These are phyloP conservation scores for Schizotus pectinicornis DNA, from an alignment of 2,888 invertebrate species.

Conservation along the genomic window DNA sequence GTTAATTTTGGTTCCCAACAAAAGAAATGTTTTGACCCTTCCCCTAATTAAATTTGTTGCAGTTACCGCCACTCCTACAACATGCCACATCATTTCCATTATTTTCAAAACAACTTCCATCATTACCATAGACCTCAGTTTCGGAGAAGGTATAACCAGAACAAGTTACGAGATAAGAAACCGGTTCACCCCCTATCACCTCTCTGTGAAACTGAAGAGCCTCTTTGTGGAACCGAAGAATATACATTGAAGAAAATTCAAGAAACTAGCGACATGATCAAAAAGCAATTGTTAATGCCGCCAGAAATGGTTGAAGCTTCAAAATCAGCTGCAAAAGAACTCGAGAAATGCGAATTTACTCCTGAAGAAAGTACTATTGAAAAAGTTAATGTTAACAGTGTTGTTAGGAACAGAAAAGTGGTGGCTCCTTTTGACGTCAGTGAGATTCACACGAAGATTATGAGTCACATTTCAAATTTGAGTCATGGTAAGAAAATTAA, in stretches of 20 bases:
- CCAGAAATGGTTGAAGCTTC: slow-evolving; percentile 18
- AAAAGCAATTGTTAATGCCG: slow-evolving; percentile 43
- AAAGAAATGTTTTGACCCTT: too few relatives aligned
- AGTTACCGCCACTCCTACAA: too few relatives aligned
- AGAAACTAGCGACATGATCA: slow-evolving; percentile 52
- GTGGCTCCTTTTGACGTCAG: slow-evolving; percentile 37
- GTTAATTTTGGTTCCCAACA: too few relatives aligned
- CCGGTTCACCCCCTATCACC: slow-evolving; percentile 40
- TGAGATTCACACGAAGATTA: slow-evolving; percentile 53
- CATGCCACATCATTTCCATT: too few relatives aligned
- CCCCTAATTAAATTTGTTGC: too few relatives aligned
- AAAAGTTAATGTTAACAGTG: slow-evolving; percentile 12
- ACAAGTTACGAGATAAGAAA: slow-evolving; percentile 1
- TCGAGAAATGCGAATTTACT: neutral
- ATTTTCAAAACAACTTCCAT: too few relatives aligned
- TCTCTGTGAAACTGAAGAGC: slow-evolving; percentile 52
- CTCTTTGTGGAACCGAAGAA: slow-evolving; percentile 52
- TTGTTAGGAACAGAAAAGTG: slow-evolving; percentile 21
- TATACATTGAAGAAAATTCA: slow-evolving; percentile 51
- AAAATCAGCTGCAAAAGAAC: slow-evolving; percentile 1
- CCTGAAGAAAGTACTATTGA: slow-evolving; percentile 1
- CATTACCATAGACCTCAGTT: too few relatives aligned
- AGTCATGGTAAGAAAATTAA: slow-evolving; percentile 51
- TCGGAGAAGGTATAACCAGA: too few relatives aligned
- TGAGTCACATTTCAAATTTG: slow-evolving; percentile 52